Conservation (phyloP, 2,113 vertebrate genomes). For the Pluvianellus socialis region DNA sequence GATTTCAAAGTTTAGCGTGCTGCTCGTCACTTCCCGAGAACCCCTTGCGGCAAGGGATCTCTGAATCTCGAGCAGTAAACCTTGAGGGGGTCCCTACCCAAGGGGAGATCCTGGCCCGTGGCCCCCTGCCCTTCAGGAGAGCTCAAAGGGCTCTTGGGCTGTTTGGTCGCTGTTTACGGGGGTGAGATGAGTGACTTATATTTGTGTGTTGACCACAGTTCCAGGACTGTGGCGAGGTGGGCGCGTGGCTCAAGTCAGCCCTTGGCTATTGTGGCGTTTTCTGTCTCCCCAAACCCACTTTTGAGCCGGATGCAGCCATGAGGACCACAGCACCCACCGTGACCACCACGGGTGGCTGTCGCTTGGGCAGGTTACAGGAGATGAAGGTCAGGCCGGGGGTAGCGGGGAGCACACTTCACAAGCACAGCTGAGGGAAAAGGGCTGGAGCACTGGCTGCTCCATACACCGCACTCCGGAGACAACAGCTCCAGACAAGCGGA, state of each 20-base stretch:
- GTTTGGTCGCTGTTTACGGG: background rate
- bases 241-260: background rate
- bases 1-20: background rate
- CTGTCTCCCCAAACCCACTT: background rate
- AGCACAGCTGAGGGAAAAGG: background rate
- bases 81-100: background rate
- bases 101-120: background rate
- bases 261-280: background rate
- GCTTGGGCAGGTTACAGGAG: background rate
- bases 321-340: background rate
- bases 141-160: background rate
- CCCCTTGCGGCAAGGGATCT: background rate
- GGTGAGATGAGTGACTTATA: background rate
- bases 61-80: background rate
- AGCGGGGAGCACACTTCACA: background rate
- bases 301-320: background rate
- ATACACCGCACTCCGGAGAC: background rate
- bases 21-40: background rate
- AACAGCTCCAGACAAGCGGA: background rate
- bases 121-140: background rate
- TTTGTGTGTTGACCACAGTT: background rate
- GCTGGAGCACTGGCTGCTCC: background rate
- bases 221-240: background rate
- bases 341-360: background rate
- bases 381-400: background rate